Base-by-base conservation (phyloP, 2,113 vertebrate genomes). In the Tetraodon nigroviridis region DNA sequence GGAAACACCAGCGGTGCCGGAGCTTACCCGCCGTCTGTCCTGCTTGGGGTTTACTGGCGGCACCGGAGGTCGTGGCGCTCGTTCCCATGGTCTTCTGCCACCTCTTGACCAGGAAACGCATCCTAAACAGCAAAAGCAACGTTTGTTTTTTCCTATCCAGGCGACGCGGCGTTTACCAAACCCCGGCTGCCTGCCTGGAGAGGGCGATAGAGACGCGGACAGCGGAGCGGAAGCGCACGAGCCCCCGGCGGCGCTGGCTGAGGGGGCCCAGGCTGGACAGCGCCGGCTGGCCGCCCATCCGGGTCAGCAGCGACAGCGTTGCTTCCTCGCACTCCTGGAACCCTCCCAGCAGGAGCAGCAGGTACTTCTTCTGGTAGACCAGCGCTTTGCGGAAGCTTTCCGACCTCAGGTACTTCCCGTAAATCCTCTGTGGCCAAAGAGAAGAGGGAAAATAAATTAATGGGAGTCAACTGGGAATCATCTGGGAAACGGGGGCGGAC, bases 311-410 rank as follows among this genome's bases (percentile, higher is more conserved):
- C 2, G 91, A 83, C 41, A 98, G 82, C 0, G 95, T 98, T 64
- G 94, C 95, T 40, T 97, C 95, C 80, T 99, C 97, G 50, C 96
- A 99, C 76, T 98, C 94, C 80, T 97, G 95, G 87, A 99, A 99
- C 0, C 96, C 94, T 0, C 96, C 96, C 12, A 99, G 85, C 62
- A 99, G 84, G 58, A 99, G 89, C 85, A 99, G 89, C 83, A 99
- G 87, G 8, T 99, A 99, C 67, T 96, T 97, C 73, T 99, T 99
- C 90, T 99, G 97, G 79, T 99, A 99, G 71, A 99, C 90, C 21
- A 99, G 93, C 21, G 97, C 96, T 82, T 99, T 99, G 58, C 96
- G 90, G 75, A 98, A 99, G 73, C 96, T 96, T 81, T 98, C 96
- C 7, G 97, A 91, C 24, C 95, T 90, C 61, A 99, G 85, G 69